phyloP scores from a whole-genome alignment of 64 coral and sea anemone genomes.

The Cladopsammia gracilis region DNA sequence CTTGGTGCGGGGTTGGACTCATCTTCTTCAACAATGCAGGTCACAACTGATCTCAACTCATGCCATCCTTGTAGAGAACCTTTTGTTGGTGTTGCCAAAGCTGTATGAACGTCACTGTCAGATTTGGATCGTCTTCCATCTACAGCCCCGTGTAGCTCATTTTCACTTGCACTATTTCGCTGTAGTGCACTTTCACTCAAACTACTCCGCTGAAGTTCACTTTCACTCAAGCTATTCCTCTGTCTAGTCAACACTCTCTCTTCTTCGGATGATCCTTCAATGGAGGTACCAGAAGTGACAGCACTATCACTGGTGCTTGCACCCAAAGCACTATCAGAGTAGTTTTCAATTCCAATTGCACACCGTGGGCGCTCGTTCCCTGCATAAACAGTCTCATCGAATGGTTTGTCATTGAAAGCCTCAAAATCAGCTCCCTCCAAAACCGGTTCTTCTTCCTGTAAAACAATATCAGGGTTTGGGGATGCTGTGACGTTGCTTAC shows the following conservation, averaged over 20 bases:
- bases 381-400: constrained; percentile 21
- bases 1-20: not conserved
- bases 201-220: not conserved
- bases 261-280: constrained; percentile 25
- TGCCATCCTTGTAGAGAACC: not conserved
- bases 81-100: not conserved
- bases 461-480: not conserved
- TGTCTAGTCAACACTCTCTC: not conserved
- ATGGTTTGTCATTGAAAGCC: constrained; percentile 46
- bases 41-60: not conserved
- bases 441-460: not conserved
- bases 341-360: constrained; percentile 67
- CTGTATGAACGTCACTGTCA: constrained; percentile 1
- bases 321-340: constrained; percentile 21
- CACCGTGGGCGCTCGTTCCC: constrained; percentile 62
- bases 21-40: not conserved
- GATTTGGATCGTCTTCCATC: not conserved
- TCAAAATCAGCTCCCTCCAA: not conserved
- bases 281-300: constrained; percentile 14
- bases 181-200: not conserved
- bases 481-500: not conserved
- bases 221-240: constrained; percentile 16
- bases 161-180: not conserved
- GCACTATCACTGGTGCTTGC: constrained; percentile 17
- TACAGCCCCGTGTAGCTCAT: not conserved